phyloP scores from a whole-genome alignment of 2,113 vertebrate genomes.

The Bucco capensis region DNA sequence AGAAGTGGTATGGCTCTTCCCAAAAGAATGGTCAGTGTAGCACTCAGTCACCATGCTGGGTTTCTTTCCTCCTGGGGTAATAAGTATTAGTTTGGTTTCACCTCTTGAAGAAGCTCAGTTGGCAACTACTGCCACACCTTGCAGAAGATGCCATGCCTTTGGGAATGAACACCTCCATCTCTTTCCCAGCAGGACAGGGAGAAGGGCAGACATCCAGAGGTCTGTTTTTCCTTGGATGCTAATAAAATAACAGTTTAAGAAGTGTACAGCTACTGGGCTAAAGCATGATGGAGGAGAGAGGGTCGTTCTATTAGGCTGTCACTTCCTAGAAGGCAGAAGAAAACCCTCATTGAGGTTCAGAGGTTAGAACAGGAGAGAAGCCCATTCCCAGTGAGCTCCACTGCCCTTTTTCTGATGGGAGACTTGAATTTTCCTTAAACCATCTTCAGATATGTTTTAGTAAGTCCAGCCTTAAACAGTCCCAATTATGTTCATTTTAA shows the following conservation, averaged over 20 bases:
- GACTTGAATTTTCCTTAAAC: background rate
- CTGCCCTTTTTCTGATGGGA: background rate
- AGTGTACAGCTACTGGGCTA: background rate
- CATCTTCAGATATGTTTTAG: conserved; percentile 19
- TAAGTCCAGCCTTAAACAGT: conserved; percentile 8
- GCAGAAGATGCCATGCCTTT: background rate
- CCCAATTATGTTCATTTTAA: background rate
- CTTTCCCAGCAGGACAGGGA: background rate
- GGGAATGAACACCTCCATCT: background rate
- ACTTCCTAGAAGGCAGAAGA: background rate
- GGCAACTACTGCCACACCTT: rapidly evolving
- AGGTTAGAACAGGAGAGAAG: rapidly evolving
- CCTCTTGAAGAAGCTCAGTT: background rate
- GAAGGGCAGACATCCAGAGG: rapidly evolving
- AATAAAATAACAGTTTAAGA: background rate
- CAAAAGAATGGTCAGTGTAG: background rate
- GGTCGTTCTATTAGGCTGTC: background rate
- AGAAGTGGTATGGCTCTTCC: background rate
- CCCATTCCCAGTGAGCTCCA: rapidly evolving
- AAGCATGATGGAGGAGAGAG: background rate
- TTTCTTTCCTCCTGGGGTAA: background rate
- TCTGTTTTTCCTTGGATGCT: background rate
- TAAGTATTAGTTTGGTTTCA: background rate
- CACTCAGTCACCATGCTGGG: background rate
- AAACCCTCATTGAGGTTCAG: background rate